A percentile compares a stretch with the other conserved stretches of the same genome.
These are phyloP conservation scores for Myioborus melanocephalus DNA, from an alignment of 2,797 vertebrate genomes.

Conservation along the genomic window DNA sequence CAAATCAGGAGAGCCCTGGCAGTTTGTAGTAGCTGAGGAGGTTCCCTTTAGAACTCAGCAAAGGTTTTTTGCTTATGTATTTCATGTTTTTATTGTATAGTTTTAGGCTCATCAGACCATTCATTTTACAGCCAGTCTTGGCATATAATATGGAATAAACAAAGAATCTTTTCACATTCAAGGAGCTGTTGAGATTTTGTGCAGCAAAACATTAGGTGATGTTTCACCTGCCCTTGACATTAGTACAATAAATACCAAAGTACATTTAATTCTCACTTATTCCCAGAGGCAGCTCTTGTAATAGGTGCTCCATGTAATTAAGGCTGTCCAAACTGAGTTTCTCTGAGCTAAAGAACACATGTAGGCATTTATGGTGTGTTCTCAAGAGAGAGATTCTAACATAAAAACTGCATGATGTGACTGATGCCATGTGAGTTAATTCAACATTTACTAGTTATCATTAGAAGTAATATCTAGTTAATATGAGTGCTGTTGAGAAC, in stretches of 20 bases:
- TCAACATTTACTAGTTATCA: background rate
- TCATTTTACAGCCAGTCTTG: background rate
- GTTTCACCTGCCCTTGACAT: background rate
- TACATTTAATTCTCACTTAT: slow-evolving; percentile 1
- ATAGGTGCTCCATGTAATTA: slow-evolving; percentile 8
- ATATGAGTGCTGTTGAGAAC: background rate
- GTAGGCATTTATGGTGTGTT: background rate
- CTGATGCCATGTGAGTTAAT: background rate
- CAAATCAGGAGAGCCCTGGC: background rate
- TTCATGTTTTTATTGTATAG: background rate
- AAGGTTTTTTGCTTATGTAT: background rate
- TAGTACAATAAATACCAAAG: background rate
- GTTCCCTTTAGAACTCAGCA: background rate
- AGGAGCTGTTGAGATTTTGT: background rate
- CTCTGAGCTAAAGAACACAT: background rate
- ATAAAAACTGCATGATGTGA: background rate
- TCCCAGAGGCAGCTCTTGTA: background rate
- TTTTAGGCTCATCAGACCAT: background rate
- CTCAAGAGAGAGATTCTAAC: background rate
- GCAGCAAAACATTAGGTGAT: background rate
- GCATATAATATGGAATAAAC: background rate
- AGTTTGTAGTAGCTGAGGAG: background rate
- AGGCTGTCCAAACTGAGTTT: background rate
- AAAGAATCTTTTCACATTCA: background rate
- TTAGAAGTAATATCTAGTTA: background rate